These are phyloP conservation scores for Thymelicus acteon DNA, from an alignment of 2,888 invertebrate species.

Conservation along the genomic window DNA sequence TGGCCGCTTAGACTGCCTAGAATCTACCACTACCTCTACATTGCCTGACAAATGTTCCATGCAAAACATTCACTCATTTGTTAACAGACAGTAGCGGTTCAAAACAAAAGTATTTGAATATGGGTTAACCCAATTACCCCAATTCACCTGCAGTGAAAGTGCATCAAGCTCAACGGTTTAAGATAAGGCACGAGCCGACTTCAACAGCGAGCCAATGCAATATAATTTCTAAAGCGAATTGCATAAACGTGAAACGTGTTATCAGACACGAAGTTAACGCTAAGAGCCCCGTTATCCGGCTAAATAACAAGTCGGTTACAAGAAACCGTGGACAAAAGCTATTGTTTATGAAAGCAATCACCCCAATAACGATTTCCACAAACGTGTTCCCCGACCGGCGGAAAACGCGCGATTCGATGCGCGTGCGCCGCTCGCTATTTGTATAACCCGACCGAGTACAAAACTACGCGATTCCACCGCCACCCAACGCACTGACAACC, in stretches of 20 bases:
- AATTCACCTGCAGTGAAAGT: conserved; percentile 23
- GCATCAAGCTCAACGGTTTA: not conserved
- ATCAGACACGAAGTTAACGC: conserved; percentile 61
- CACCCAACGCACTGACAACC: conserved; percentile 43
- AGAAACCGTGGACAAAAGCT: conserved; percentile 77
- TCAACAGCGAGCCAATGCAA: conserved; percentile 39
- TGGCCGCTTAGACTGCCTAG: too few relatives aligned
- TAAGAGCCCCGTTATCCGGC: conserved; percentile 67
- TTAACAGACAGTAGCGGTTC: too few relatives aligned
- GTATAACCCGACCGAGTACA: conserved; percentile 63
- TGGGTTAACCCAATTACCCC: conserved; percentile 7
- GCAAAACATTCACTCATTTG: too few relatives aligned
- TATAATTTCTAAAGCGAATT: conserved; percentile 53
- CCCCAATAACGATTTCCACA: conserved; percentile 84
- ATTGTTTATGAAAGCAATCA: conserved; percentile 85
- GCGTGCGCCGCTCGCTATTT: conserved; percentile 78
- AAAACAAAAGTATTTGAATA: too few relatives aligned
- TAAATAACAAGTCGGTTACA: conserved; percentile 70
- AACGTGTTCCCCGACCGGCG: conserved; percentile 70
- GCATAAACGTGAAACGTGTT: conserved; percentile 57
- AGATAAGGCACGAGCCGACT: conserved; percentile 54
- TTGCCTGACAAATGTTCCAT: too few relatives aligned
- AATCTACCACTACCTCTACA: too few relatives aligned
- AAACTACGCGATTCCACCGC: conserved; percentile 49
- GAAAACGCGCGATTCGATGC: conserved; percentile 82